These are phyloP conservation scores for Caenorhabditis briggsae DNA, from an alignment of 1,140 invertebrate genomes.

Conservation along the genomic window DNA sequence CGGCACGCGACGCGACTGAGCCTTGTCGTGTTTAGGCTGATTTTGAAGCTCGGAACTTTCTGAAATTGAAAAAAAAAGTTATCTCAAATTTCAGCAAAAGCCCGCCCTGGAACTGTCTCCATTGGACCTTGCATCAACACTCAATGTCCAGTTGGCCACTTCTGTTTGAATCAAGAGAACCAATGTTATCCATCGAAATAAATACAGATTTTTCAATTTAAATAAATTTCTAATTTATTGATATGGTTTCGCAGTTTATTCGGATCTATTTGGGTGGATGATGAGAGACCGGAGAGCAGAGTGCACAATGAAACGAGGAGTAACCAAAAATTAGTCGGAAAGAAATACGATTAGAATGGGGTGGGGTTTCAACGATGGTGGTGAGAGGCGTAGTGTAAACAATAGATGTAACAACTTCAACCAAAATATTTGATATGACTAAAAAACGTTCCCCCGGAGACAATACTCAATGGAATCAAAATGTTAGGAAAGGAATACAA, in stretches of 20 bases:
- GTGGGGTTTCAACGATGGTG: no score
- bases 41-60: no score
- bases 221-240: slow-evolving; percentile 9
- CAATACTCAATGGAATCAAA: slow-evolving; percentile 3
- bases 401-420: not conserved
- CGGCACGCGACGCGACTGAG: no score
- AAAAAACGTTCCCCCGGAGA: not conserved
- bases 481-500: not conserved
- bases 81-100: not conserved
- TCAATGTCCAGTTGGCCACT: slow-evolving; percentile 34
- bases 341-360: no score
- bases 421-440: not conserved
- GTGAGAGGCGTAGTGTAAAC: not conserved
- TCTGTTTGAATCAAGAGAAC: slow-evolving; percentile 29
- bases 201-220: not conserved
- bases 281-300: not conserved
- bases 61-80: no score
- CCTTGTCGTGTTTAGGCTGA: no score
- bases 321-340: no score
- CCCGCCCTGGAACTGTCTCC: slow-evolving; percentile 34
- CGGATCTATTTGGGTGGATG: not conserved
- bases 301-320: not conserved
- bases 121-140: slow-evolving; percentile 45
- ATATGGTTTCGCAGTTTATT: not conserved
- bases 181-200: slow-evolving; percentile 43